phyloP scores from a whole-genome alignment of 1,140 invertebrate species.

The Nylanderia fulva region DNA sequence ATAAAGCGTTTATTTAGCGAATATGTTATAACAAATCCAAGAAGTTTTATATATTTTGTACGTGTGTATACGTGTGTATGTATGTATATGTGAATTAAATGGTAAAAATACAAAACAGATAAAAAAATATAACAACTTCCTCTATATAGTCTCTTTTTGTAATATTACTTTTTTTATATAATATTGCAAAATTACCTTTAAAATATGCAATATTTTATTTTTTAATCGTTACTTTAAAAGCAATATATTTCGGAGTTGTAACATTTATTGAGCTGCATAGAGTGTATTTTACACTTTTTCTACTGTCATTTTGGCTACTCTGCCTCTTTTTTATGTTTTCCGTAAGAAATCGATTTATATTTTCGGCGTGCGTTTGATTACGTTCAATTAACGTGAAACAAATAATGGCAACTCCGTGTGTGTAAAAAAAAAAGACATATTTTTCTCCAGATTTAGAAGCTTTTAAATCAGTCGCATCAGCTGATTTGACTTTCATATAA shows the following conservation, averaged over 20 bases:
- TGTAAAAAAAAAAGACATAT: background rate
- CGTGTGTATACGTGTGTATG: too few species aligned
- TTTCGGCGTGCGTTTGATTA: background rate
- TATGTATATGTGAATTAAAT: background rate
- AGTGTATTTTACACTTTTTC: slow-evolving; percentile 9
- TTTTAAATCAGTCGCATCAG: background rate
- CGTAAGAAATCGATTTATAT: slow-evolving; percentile 23
- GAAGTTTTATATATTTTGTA: too few species aligned
- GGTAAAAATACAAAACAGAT: background rate
- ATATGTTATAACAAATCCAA: background rate
- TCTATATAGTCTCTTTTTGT: background rate
- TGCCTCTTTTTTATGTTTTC: slow-evolving; percentile 5
- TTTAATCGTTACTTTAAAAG: slow-evolving; percentile 23
- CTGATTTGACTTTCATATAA: background rate
- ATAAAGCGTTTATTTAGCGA: background rate
- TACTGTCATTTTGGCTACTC: slow-evolving; percentile 3
- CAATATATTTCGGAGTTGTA: background rate
- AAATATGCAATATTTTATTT: slow-evolving; percentile 7
- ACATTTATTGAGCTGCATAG: slow-evolving; percentile 1
- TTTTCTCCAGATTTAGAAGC: background rate
- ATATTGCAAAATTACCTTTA: background rate
- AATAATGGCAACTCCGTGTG: background rate
- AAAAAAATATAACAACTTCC: background rate
- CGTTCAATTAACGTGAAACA: background rate
- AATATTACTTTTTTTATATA: too few species aligned